Evolutionary conservation across 2,113 vertebrate genomes (phyloP), one percentile per base, ranked within the genome.

Genomic region (Oryzias curvinotus): DNA sequence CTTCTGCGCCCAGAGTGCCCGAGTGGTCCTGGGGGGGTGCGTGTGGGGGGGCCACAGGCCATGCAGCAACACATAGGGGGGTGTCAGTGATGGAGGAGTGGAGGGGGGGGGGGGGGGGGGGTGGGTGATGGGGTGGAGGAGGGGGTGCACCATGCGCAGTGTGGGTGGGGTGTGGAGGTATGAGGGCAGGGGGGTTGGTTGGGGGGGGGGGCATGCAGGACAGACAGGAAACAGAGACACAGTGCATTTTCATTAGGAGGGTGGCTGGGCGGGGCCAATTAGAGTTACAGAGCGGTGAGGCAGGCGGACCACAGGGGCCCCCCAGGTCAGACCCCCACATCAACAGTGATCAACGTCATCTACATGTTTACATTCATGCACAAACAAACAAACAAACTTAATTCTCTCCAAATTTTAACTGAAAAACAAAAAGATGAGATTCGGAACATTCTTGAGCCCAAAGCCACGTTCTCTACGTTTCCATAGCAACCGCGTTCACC

Each of bases 1-100:
- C 97, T 90, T 99, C 97, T 28, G 96, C 94, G 90, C 96, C 97
- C 93, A 99, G 93, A 88, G 94, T 97, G 94, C 97, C 97, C 88
- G 96, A 96, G 94, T 97, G 97, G 89, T 98, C 97, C 97, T 98
- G 93, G 88, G 87, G 82, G 65, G 87, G 50, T 17, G 87, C 63
- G 50, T 28, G 57, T 23, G 51, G 67, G 47, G 72, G 84, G 74
- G 84, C 68, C 87, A 73, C 78, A 79, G 85, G 84, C 75, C 95
- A 95, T 96, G 94, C 95, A 95, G 85, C 75, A 77, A 84, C 73
- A 77, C 74, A 83, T 79, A 85, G 85, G 92, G 91, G 88, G 89
- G 91, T 72, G 80, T 74, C 81, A 78, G 85, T 78, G 82, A 62
- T 3, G 89, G 84, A 51, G 79, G 82, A 83, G 91, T 83, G 4